These are phyloP conservation scores for Isurus oxyrinchus DNA, from an alignment of 2,113 vertebrate species.

Conservation along the genomic window DNA sequence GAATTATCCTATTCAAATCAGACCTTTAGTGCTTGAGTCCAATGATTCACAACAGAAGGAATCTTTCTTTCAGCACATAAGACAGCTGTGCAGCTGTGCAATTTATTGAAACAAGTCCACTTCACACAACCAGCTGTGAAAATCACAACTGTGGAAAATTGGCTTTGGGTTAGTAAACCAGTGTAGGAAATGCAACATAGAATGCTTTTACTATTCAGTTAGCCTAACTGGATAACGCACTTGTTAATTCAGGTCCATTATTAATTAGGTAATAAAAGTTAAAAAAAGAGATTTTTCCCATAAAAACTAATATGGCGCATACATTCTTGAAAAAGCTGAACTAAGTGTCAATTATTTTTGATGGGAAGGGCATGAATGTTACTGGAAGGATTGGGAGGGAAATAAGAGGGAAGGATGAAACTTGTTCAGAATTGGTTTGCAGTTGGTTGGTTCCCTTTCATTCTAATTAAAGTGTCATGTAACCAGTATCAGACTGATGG, in stretches of 20 bases:
- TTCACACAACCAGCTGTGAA: not conserved
- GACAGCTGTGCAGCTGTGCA: not conserved
- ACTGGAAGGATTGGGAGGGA: not conserved
- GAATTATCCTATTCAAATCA: not conserved
- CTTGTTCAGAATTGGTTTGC: not conserved
- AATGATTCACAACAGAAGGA: not conserved
- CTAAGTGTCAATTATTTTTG: not conserved
- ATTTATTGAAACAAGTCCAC: not conserved
- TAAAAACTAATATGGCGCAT: not conserved
- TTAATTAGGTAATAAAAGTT: not conserved
- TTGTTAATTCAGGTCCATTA: not conserved
- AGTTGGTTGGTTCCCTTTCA: not conserved
- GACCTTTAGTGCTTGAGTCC: not conserved
- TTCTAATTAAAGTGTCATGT: not conserved
- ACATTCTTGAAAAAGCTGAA: not conserved
- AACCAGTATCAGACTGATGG: not conserved
- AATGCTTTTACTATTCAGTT: not conserved
- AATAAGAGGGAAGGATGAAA: not conserved
- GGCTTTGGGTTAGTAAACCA: not conserved
- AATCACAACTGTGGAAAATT: not conserved
- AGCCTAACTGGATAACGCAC: not conserved
- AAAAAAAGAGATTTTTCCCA: not conserved
- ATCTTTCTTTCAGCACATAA: not conserved
- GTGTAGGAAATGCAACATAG: not conserved
- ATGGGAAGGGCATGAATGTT: too few relatives aligned